Evolutionary conservation across 2,113 vertebrate species (phyloP).

Genomic region (Pristiophorus japonicus): DNA sequence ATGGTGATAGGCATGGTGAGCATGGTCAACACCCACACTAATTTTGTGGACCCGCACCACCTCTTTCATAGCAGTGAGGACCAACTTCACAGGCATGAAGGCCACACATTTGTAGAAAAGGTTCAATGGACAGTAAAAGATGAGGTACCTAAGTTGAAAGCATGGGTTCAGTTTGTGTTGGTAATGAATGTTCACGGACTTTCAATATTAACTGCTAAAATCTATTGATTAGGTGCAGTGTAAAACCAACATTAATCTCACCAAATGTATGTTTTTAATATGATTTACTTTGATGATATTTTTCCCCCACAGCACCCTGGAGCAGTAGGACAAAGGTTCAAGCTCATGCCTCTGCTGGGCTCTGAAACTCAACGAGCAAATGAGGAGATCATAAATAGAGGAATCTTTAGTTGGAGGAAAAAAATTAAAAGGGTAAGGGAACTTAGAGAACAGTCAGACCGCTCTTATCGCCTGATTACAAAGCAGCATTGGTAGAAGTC

Average conservation of each 20-base stretch:
- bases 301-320: not conserved
- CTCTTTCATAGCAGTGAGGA: constrained; percentile 93
- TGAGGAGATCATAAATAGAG: not conserved
- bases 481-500: not conserved
- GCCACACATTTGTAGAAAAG: constrained; percentile 94
- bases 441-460: not conserved
- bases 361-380: not conserved
- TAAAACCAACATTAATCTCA: not conserved
- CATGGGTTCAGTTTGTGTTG: not conserved
- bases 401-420: not conserved
- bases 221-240: not conserved
- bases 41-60: constrained; percentile 92
- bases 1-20: constrained; percentile 84
- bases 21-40: constrained; percentile 84
- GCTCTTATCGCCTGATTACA: not conserved
- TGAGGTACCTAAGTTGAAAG: constrained; percentile 72
- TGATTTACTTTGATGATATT: not conserved
- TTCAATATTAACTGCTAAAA: not conserved
- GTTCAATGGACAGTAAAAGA: constrained; percentile 92
- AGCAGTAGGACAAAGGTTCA: not conserved
- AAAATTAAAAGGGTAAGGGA: not conserved
- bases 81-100: constrained; percentile 84
- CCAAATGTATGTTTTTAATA: not conserved
- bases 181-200: not conserved
- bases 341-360: not conserved